Conservation (phyloP, 2,888 invertebrate species). For the Choristoneura rosaceana region DNA sequence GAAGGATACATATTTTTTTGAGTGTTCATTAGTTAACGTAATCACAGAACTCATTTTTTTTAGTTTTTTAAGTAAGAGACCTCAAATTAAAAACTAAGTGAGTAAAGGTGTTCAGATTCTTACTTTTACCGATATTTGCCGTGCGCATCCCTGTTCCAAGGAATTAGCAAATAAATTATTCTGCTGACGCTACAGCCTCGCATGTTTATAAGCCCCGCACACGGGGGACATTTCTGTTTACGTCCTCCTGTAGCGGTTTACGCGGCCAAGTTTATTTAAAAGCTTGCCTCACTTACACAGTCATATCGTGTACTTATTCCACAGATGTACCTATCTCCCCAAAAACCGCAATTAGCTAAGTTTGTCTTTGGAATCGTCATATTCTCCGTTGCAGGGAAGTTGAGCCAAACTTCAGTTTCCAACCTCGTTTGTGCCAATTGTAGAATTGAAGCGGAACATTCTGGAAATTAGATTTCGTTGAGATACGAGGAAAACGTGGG, state of each 20-base stretch:
- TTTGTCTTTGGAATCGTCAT: conserved; percentile 55
- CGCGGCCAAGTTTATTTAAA: conserved; percentile 11
- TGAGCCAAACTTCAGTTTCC: conserved; percentile 55
- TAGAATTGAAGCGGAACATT: conserved; percentile 53
- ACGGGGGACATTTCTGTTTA: conserved; percentile 13
- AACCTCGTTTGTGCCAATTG: conserved; percentile 65
- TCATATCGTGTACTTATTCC: conserved; percentile 42
- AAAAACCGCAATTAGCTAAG: conserved; percentile 57
- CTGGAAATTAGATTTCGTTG: conserved; percentile 58
- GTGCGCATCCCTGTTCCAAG: not conserved
- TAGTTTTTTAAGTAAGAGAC: not conserved
- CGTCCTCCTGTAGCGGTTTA: conserved; percentile 6
- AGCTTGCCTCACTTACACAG: conserved; percentile 18
- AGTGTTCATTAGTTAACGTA: no score
- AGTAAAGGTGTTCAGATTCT: not conserved
- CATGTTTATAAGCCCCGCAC: conserved; percentile 11
- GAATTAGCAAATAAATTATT: conserved; percentile 12
- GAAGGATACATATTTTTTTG: no score
- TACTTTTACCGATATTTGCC: not conserved
- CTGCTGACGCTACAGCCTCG: not conserved
- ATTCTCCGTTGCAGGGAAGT: not conserved
- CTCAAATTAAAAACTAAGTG: no score
- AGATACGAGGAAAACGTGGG: conserved; percentile 47
- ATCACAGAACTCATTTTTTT: not conserved
- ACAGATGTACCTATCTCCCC: conserved; percentile 43